Evolutionary conservation across 2,113 vertebrate species (phyloP), one percentile per base, ranked within the genome.

Genomic region (Clarias gariepinus): DNA sequence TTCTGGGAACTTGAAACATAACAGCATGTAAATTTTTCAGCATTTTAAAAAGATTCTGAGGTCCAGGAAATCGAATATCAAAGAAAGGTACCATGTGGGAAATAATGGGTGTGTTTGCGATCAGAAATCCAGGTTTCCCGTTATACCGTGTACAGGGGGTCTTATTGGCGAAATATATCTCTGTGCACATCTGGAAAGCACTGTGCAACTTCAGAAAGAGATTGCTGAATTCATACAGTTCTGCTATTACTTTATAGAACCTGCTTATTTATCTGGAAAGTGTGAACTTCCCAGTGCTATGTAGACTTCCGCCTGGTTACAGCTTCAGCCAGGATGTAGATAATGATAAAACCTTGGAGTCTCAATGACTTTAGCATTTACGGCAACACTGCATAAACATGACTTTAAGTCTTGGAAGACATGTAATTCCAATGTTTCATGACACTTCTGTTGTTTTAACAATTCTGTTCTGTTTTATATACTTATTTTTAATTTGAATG

Each of bases 231-330:
- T 88, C 28, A 88, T 80, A 90, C 93, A 93, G 92, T 94, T 92
- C 82, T 86, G 63, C 36, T 53, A 86, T 88, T 90, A 88, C 89
- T 90, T 90, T 87, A 84, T 91, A 88, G 89, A 93, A 87, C 81
- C 85, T 74, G 87, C 83, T 88, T 90, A 89, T 92, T 91, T 90
- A 90, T 86, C 87, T 90, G 91, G 89, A 90, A 83, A 55, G 57
- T 81, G 36, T 77, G 60, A 85, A 57, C 86, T 89, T 91, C 89
- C 83, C 84, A 58, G 55, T 87, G 87, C 74, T 90, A 79, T 93
- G 25, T 86, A 92, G 84, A 92, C 91, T 90, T 90, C 83, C 92
- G 92, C 85, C 87, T 93, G 92, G 85, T 81, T 63, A 76, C 77
- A 87, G 77, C 87, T 58, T 86, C 1, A 82, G 87, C 82, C 84